These are phyloP conservation scores for Rhyacophila evoluta DNA, from an alignment of 2,888 invertebrate species.

Conservation along the genomic window DNA sequence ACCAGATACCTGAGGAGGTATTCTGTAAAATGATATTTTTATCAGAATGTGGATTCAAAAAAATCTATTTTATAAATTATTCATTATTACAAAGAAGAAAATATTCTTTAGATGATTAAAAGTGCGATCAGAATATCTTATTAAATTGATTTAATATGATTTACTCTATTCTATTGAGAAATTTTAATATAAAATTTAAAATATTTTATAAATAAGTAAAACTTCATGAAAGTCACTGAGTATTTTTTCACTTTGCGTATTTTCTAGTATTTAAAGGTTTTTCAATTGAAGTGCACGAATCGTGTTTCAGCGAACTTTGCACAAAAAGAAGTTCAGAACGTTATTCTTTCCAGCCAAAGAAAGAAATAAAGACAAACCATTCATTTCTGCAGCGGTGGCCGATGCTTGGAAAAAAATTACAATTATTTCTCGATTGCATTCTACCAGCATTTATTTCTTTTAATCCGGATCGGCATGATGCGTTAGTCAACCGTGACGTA, in stretches of 20 bases:
- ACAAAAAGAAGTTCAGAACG: neutral
- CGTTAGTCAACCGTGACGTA: constrained; percentile 8
- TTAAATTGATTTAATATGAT: no score
- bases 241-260: no score
- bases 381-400: constrained; percentile 6
- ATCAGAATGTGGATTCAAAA: no score
- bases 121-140: no score
- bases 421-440: constrained; percentile 23
- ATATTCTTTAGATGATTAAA: no score
- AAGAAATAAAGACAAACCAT: neutral
- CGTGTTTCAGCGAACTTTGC: constrained; percentile 2
- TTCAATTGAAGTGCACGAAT: neutral
- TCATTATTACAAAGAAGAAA: no score
- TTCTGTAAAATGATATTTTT: no score
- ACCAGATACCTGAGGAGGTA: no score
- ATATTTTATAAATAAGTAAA: neutral
- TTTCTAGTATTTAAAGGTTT: neutral
- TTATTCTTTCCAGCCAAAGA: neutral
- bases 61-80: no score
- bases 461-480: constrained; percentile 36
- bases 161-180: no score
- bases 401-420: neutral
- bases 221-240: neutral
- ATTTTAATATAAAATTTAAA: no score
- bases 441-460: constrained; percentile 3